Evolutionary conservation across 2,113 vertebrate species (phyloP).

Genomic region (Bothrops jararaca): DNA sequence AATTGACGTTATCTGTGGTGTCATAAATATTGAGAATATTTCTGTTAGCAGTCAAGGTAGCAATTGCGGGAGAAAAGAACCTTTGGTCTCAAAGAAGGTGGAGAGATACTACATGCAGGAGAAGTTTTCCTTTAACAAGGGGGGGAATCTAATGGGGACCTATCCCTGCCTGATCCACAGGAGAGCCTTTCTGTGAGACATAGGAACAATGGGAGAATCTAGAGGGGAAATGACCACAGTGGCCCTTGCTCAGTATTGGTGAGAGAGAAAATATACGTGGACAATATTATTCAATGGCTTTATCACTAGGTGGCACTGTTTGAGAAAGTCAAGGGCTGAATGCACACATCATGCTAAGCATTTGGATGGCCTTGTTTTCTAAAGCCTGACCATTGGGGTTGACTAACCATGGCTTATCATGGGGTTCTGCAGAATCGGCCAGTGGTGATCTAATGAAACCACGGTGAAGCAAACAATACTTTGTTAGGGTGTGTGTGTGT

Average conservation of each 20-base stretch:
- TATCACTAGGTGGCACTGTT: not conserved
- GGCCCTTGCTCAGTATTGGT: not conserved
- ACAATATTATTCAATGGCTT: not conserved
- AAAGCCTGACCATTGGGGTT: not conserved
- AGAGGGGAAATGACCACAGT: not conserved
- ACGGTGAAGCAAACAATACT: not conserved
- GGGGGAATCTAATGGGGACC: not conserved
- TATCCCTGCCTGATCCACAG: not conserved
- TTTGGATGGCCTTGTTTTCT: not conserved
- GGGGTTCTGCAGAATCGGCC: not conserved
- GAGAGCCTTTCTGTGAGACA: not conserved
- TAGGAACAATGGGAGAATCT: not conserved
- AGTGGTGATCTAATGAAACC: not conserved
- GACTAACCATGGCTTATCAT: not conserved
- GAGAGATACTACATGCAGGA: not conserved
- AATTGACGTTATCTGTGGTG: not conserved
- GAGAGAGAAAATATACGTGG: not conserved
- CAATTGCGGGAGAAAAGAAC: not conserved
- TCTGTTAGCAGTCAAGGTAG: not conserved
- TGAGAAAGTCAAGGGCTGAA: not conserved
- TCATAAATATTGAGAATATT: slow-evolving; percentile 1
- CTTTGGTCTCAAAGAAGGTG: not conserved
- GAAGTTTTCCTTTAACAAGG: not conserved
- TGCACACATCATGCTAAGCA: not conserved
- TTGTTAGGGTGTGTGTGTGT: not conserved